Conservation (phyloP, 2,888 invertebrate genomes). For the Argyresthia albistria region DNA sequence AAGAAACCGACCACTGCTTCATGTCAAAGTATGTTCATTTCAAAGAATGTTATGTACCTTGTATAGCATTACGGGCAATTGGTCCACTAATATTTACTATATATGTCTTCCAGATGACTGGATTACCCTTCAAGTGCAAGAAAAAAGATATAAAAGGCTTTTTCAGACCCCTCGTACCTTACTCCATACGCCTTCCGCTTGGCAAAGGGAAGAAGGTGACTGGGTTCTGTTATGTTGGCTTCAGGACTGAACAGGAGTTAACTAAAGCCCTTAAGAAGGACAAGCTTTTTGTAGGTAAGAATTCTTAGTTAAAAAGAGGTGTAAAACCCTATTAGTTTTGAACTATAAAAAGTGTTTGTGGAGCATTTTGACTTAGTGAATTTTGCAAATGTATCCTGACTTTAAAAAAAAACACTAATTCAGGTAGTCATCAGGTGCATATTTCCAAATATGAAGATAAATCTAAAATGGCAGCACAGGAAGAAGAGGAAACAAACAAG, state of each 20-base stretch:
- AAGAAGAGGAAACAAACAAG: conserved; percentile 37
- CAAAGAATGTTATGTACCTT: neutral
- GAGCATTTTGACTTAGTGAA: neutral
- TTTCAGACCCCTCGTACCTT: conserved; percentile 84
- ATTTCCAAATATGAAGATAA: conserved; percentile 58
- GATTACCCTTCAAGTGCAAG: conserved; percentile 83
- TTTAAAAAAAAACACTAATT: neutral
- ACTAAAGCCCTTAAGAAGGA: conserved; percentile 87
- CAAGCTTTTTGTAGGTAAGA: conserved; percentile 88
- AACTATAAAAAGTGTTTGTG: neutral
- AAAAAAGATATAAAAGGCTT: conserved; percentile 90
- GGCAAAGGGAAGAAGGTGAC: conserved; percentile 74
- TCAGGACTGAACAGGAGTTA: conserved; percentile 85
- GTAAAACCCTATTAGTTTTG: too few relatives aligned
- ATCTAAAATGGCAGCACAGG: conserved; percentile 41
- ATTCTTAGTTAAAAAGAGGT: neutral
- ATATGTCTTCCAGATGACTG: conserved; percentile 73
- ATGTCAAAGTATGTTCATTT: conserved; percentile 46
- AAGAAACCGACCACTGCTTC: conserved; percentile 52
- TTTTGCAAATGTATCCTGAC: too few relatives aligned
- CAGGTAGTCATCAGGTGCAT: conserved; percentile 58
- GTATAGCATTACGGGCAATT: too few relatives aligned
- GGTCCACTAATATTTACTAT: too few relatives aligned
- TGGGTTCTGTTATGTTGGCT: conserved; percentile 94
- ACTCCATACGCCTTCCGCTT: conserved; percentile 84